Evolutionary conservation across 2,797 vertebrate genomes (phyloP).

Genomic region (Smutsia temminckii): DNA sequence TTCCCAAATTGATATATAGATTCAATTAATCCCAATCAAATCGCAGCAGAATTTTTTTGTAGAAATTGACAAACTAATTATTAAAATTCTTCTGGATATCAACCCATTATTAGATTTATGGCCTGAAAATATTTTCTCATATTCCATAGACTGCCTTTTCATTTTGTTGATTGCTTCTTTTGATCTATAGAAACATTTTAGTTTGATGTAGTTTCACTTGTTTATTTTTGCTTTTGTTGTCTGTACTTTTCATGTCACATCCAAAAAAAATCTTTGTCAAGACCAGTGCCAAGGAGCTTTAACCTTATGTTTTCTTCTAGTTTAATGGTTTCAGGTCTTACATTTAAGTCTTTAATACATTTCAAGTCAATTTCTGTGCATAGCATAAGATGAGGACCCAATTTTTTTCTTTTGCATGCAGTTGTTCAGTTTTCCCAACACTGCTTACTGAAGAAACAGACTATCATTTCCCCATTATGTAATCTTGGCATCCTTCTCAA

Average conservation of each 20-base stretch:
- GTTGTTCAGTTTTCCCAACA: background rate
- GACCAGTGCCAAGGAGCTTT: background rate
- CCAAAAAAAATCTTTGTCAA: background rate
- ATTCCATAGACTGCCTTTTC: background rate
- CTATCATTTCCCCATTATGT: background rate
- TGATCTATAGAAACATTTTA: background rate
- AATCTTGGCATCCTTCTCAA: background rate
- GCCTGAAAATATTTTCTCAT: background rate
- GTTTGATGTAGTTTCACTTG: background rate
- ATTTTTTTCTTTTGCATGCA: background rate
- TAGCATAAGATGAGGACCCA: background rate
- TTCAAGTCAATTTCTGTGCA: background rate
- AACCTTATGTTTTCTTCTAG: background rate
- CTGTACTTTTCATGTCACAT: background rate
- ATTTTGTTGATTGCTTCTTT: background rate
- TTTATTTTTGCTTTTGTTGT: background rate
- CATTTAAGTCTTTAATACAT: constrained; percentile 21
- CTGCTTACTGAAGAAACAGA: background rate
- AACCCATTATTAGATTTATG: background rate
- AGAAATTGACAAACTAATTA: constrained; percentile 30
- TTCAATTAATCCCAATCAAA: background rate
- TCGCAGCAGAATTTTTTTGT: background rate
- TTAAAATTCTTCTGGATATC: constrained; percentile 22
- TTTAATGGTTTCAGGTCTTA: background rate
- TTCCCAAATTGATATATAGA: background rate